Evolutionary conservation across 2,113 vertebrate genomes (phyloP), one percentile per base, ranked within the genome.

Genomic region (Macrotis lagotis): DNA sequence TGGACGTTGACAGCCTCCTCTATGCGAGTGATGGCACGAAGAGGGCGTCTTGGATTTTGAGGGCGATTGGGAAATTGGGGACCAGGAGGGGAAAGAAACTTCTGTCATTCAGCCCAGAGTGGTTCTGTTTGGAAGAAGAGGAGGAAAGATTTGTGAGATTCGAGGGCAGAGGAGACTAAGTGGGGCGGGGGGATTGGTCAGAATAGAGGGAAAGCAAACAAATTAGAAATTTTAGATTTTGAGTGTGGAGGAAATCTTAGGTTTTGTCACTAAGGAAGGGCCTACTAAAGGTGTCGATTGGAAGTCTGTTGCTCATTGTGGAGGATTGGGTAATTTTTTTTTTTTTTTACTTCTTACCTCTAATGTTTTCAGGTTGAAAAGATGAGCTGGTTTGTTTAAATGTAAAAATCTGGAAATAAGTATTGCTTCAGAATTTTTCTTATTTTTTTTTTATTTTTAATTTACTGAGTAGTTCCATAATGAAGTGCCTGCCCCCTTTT

Each of bases 391-490:
- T 83, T 83, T 83, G 93, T 90, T 91, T 55, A 59, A 51, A 93
- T 95, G 51, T 95, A 94, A 93, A 31, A 97, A 98, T 97, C 92
- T 98, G 96, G 91, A 93, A 94, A 28, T 66, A 50, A 93, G 92
- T 92, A 92, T 89, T 28, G 92, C 50, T 25, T 91, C 91, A 51
- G 90, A 91, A 48, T 92, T 48, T 48, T 44, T 88, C 19, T 53
- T n/a, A n/a, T n/a, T 47, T 48, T 31, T 95, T 91, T 95, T 44
- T 59, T 51, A 0, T 90, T 50, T 55, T 8, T 44, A 83, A 83
- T 44, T 83, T 50, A 3, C 50, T 3, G 53, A 53, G 89, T 50
- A 44, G n/a, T 83, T 83, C 66, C 22, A 53, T 4, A 47, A 22
- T 7, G 59, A 51, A 55, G 47, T 94, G 66, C 7, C 19, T 83